A percentile compares a stretch with the other conserved stretches of the same genome.
These are phyloP conservation scores for Parochlus steinenii DNA, from an alignment of 2,888 invertebrate genomes.

Conservation along the genomic window DNA sequence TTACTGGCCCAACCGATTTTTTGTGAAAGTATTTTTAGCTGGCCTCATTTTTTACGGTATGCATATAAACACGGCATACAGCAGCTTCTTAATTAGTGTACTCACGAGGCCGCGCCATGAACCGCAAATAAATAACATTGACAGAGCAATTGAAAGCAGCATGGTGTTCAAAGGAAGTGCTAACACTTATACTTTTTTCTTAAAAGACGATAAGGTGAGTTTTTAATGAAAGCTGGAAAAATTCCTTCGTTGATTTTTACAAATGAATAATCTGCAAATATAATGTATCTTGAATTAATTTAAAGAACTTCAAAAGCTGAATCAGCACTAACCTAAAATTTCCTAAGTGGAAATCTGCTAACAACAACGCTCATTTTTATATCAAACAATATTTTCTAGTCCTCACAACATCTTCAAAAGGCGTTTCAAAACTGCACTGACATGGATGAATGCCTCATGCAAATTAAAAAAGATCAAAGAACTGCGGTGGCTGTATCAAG, in stretches of 20 bases:
- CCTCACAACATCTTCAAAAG: not conserved
- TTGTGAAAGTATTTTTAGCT: constrained; percentile 2
- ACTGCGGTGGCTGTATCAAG: constrained; percentile 26
- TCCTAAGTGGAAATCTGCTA: too few species aligned
- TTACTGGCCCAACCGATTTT: constrained; percentile 2
- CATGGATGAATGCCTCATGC: constrained; percentile 24
- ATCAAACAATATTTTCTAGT: too few species aligned
- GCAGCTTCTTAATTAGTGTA: constrained; percentile 8
- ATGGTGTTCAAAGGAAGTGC: constrained; percentile 8
- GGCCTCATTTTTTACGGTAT: constrained; percentile 6
- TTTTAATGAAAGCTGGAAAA: too few species aligned
- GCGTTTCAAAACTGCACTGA: constrained; percentile 20
- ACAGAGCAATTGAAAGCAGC: constrained; percentile 1
- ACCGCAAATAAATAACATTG: constrained; percentile 3
- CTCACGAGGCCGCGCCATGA: constrained; percentile 9
- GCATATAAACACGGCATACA: constrained; percentile 8
- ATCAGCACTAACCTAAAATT: too few species aligned
- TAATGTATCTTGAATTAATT: too few species aligned
- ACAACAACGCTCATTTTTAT: too few species aligned
- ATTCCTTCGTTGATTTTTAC: too few species aligned
- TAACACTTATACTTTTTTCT: constrained; percentile 1
- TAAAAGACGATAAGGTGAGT: constrained; percentile 2
- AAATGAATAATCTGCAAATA: too few species aligned
- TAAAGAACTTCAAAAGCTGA: too few species aligned
- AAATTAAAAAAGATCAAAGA: constrained; percentile 19